Percentiles rank a stretch among this genome's conserved stretches.
phyloP scores from a whole-genome alignment of 2,113 vertebrate genomes.

The Pluvialis apricaria region DNA sequence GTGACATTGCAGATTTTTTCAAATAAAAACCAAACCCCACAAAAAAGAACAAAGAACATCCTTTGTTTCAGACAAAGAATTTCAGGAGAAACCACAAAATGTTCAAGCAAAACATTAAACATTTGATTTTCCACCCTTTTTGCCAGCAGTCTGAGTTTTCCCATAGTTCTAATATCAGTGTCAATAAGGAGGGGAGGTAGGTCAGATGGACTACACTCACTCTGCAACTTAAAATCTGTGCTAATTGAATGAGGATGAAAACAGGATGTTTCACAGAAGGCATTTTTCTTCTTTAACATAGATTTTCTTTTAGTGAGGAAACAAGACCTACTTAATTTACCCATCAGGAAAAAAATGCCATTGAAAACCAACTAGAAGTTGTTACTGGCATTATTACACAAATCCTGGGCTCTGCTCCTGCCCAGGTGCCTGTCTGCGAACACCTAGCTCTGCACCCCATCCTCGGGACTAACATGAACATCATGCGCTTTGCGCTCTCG shows the following conservation, averaged over 20 bases:
- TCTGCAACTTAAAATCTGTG: not conserved
- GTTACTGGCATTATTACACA: no score
- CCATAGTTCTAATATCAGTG: conserved; percentile 31
- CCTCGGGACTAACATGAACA: rapidly evolving
- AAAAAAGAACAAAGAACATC: conserved; percentile 41
- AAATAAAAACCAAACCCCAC: not conserved
- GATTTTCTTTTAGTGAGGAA: not conserved
- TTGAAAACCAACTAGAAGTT: not conserved
- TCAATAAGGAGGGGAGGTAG: not conserved
- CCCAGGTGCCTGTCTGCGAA: not conserved
- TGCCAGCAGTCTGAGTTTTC: conserved; percentile 47
- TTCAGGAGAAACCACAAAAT: conserved; percentile 66
- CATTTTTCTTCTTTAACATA: not conserved
- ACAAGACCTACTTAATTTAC: not conserved
- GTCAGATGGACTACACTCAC: not conserved
- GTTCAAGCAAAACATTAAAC: conserved; percentile 65
- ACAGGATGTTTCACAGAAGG: not conserved
- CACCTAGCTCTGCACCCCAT: not conserved
- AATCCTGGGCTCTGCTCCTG: not conserved
- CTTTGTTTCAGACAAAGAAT: conserved; percentile 65
- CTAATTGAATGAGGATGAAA: not conserved
- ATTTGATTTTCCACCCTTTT: conserved; percentile 59
- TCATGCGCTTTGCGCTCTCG: rapidly evolving
- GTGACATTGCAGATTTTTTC: conserved; percentile 21
- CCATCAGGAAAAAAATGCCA: not conserved